Evolutionary conservation across 2,888 invertebrate species (phyloP), one percentile per base, ranked within the genome.

Genomic region (Melinopterus prodromus): DNA sequence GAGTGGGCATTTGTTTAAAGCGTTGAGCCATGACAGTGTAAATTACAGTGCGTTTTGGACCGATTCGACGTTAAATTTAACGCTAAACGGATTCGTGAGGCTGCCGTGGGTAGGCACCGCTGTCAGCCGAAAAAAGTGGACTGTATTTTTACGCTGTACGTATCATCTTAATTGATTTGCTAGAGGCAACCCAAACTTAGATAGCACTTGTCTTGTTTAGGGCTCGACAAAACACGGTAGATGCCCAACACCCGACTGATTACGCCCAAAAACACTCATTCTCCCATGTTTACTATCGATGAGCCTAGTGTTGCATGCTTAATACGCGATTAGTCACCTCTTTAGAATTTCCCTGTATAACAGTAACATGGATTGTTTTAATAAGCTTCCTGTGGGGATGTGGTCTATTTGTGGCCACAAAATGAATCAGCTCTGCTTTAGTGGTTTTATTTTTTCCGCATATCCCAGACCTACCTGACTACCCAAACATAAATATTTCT

Each of bases 1-100:
- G 81, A 84, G 84, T 84, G 84, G 83, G 83, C 82, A 85, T 84
- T 85, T 84, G 84, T 84, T 83, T 70, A 83, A 85, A 86, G 85
- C 85, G 83, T 86, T 86, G 85, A 88, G 87, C 88, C 88, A 88
- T 89, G 89, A 89, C 88, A 88, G 88, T 88, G 88, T 88, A 86
- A 88, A 87, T 88, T 87, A 84, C 87, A 88, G 88, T 88, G 88
- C 85, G 84, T 82, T 83, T 83, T 83, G 85, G 84, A 85, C 83
- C 83, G 80, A 82, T 84, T 82, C 83, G 82, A 83, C 83, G 82
- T 83, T 83, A 84, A 83, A 84, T 81, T 83, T 82, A 26, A 26
- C 26, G 26, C 26, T 26, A 82, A 84, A 84, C 82, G 77, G 77
- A 82, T 82, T 80, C 83, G 84, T 84, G 85, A 81, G 83, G 85